phyloP scores from a whole-genome alignment of 2,888 invertebrate genomes.

The Erebia palarica region DNA sequence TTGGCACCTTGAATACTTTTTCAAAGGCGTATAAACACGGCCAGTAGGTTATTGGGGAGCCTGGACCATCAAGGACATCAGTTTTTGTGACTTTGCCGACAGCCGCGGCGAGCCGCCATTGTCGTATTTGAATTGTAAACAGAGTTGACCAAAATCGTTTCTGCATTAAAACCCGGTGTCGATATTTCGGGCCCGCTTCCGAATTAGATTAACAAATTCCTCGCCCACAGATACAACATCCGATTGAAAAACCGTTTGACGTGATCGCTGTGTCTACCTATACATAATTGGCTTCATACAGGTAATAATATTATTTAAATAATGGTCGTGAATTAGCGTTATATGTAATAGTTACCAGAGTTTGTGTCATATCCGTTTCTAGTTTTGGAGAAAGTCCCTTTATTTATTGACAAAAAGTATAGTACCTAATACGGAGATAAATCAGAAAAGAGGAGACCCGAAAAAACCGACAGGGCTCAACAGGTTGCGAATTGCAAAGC shows the following conservation, averaged over 20 bases:
- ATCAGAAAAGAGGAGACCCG: no score
- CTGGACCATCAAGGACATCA: slow-evolving; percentile 55
- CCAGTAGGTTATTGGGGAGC: slow-evolving; percentile 64
- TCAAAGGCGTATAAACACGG: slow-evolving; percentile 48
- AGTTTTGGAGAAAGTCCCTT: no score
- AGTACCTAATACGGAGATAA: no score
- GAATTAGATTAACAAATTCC: slow-evolving; percentile 69
- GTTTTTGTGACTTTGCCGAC: slow-evolving; percentile 49
- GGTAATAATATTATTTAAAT: no score
- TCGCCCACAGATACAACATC: slow-evolving; percentile 46
- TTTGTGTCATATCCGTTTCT: no score
- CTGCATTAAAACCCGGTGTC: slow-evolving; percentile 55
- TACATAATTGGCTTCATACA: no score
- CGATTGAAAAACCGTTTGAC: slow-evolving; percentile 41
- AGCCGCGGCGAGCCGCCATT: slow-evolving; percentile 46
- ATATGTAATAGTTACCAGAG: no score
- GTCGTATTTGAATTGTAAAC: slow-evolving; percentile 68
- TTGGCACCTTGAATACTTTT: slow-evolving; percentile 12
- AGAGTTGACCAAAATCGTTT: slow-evolving; percentile 64
- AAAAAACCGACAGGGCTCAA: no score
- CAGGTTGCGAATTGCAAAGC: no score
- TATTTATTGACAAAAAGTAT: no score
- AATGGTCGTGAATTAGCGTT: no score
- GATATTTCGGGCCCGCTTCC: slow-evolving; percentile 45
- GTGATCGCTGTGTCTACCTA: slow-evolving; percentile 19